These are phyloP conservation scores for Ginglymostoma cirratum DNA, from an alignment of 2,113 vertebrate species.

Conservation along the genomic window DNA sequence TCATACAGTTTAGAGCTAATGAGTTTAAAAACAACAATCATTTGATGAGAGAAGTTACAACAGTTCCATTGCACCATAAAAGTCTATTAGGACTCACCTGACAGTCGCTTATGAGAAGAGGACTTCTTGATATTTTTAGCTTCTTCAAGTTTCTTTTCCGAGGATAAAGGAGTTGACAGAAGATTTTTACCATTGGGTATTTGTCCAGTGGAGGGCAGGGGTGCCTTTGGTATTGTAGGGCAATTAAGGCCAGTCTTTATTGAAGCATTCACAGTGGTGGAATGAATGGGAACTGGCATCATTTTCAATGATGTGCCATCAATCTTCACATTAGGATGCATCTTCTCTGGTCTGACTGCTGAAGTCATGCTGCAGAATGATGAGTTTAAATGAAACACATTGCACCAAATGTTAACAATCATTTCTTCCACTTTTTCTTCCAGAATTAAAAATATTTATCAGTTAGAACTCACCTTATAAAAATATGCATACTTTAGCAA, in stretches of 20 bases:
- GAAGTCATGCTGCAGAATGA: constrained; percentile 67
- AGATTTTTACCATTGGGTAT: constrained; percentile 96
- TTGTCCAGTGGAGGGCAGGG: constrained; percentile 85
- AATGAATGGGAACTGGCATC: constrained; percentile 72
- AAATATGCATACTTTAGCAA: neutral
- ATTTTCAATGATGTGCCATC: constrained; percentile 78
- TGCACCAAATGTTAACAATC: neutral
- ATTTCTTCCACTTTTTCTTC: neutral
- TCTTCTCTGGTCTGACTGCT: constrained; percentile 92
- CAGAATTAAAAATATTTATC: neutral
- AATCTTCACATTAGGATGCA: constrained; percentile 73
- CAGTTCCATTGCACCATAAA: neutral
- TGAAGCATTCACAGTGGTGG: constrained; percentile 94
- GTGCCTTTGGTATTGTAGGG: constrained; percentile 98
- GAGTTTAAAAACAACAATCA: neutral
- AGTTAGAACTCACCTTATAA: neutral
- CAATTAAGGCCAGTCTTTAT: constrained; percentile 98
- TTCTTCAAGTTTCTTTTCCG: constrained; percentile 90
- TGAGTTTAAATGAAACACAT: neutral
- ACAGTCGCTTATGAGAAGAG: constrained; percentile 85
- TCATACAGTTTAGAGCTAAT: neutral
- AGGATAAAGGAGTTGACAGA: constrained; percentile 64
- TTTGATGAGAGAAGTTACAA: neutral
- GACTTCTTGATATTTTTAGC: constrained; percentile 79
- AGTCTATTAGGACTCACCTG: constrained; percentile 62